Percentiles rank a stretch among this genome's conserved stretches.
phyloP scores from a whole-genome alignment of 1,140 invertebrate species.

The Carposina sasakii region DNA sequence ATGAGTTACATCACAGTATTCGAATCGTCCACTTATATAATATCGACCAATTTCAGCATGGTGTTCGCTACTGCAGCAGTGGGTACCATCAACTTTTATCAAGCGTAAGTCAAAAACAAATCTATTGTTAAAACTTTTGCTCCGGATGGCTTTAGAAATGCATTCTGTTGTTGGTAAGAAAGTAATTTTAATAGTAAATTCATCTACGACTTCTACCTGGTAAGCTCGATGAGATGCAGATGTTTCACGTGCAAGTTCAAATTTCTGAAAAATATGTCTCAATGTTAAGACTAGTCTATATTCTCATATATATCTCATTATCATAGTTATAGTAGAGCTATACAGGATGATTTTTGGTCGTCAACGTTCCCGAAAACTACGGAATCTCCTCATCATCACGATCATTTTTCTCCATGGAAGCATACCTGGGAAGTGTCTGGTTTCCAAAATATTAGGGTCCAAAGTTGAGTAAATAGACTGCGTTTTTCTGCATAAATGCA shows the following conservation, averaged over 20 bases:
- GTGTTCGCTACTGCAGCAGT: conserved; percentile 50
- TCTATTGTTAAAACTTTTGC: conserved; percentile 36
- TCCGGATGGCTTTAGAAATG: conserved; percentile 43
- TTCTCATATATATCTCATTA: too few relatives aligned
- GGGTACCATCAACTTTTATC: conserved; percentile 46
- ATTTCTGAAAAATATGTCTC: conserved; percentile 41
- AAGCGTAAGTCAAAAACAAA: conserved; percentile 56
- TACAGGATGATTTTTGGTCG: too few relatives aligned
- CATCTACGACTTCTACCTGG: conserved; percentile 28
- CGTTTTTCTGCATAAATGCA: too few relatives aligned
- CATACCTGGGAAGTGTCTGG: too few relatives aligned
- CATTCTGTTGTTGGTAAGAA: conserved; percentile 54
- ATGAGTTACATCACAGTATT: conserved; percentile 46
- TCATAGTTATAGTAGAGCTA: too few relatives aligned
- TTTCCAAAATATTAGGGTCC: too few relatives aligned
- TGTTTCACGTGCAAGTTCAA: conserved; percentile 49
- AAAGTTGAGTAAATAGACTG: too few relatives aligned
- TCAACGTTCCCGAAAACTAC: too few relatives aligned
- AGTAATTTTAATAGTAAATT: conserved; percentile 38
- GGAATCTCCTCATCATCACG: too few relatives aligned
- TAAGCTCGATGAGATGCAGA: conserved; percentile 57
- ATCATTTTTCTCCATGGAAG: too few relatives aligned
- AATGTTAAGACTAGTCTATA: background rate
- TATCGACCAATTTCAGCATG: conserved; percentile 58
- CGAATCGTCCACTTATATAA: conserved; percentile 56